Percentiles rank a stretch among this genome's conserved stretches.
Conservation (phyloP, 2,888 invertebrate species). For the Micoletzkya japonica region DNA sequence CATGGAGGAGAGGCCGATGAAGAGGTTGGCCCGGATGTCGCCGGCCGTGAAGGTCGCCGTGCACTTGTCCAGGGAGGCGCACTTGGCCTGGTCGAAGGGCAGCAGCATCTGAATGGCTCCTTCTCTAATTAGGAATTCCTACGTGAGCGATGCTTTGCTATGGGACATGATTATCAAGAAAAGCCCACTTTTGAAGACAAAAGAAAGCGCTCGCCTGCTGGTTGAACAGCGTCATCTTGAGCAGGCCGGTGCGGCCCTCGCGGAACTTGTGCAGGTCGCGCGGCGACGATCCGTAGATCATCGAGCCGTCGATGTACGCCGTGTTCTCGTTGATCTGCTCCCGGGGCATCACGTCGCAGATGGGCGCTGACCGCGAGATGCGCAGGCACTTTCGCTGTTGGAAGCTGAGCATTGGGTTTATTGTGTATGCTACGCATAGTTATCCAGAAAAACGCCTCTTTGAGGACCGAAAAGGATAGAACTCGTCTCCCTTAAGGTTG, state of each 20-base stretch:
- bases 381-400: conserved; percentile 55
- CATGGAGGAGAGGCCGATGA: conserved; percentile 69
- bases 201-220: conserved; percentile 34
- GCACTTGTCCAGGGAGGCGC: conserved; percentile 51
- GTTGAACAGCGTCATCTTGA: conserved; percentile 45
- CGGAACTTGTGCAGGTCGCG: conserved; percentile 61
- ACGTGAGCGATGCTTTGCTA: no score
- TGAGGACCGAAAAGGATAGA: no score
- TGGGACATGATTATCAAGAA: no score
- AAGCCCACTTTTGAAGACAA: no score
- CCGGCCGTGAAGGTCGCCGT: conserved; percentile 60
- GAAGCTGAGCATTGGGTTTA: no score
- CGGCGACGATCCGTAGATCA: conserved; percentile 83
- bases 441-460: no score
- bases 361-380: conserved; percentile 79
- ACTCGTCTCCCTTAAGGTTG: no score
- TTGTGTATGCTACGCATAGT: no score
- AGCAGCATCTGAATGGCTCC: conserved; percentile 42
- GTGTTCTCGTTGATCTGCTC: conserved; percentile 80
- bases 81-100: conserved; percentile 60
- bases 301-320: conserved; percentile 80
- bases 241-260: conserved; percentile 57
- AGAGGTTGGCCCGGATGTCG: conserved; percentile 54
- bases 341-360: conserved; percentile 90
- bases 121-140: no score